Evolutionary conservation across 2,888 invertebrate genomes (phyloP).

Genomic region (Lithosia quadra): DNA sequence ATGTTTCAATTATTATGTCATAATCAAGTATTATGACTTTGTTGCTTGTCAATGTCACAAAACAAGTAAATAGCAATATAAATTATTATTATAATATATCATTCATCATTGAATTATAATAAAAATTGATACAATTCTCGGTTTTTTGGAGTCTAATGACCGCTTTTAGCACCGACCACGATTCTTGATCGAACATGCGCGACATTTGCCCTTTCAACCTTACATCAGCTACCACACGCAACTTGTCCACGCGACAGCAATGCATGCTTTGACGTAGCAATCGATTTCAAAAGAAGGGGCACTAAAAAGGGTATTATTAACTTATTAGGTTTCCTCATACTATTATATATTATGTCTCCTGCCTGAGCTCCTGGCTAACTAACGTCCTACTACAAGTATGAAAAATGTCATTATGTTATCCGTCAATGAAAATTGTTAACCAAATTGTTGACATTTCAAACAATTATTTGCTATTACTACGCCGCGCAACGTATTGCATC

Average conservation of each 20-base stretch:
- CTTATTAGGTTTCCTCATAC: no score
- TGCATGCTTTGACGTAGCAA: no score
- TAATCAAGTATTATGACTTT: background rate
- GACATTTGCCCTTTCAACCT: no score
- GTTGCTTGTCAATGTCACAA: background rate
- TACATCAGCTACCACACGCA: no score
- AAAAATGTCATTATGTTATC: background rate
- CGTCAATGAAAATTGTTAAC: background rate
- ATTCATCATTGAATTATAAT: background rate
- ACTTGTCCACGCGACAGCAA: no score
- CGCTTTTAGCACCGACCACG: no score
- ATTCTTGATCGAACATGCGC: no score
- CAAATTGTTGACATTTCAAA: conserved; percentile 1
- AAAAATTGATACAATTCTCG: no score
- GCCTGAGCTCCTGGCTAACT: background rate
- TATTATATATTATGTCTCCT: background rate
- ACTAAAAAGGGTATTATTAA: no score
- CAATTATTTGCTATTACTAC: conserved; percentile 22
- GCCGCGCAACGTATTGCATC: background rate
- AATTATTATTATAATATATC: background rate
- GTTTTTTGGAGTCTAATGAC: no score
- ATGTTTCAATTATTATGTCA: no score
- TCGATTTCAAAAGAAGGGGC: no score
- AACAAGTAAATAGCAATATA: background rate
- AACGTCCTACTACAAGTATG: background rate